Conservation (phyloP, 1,140 invertebrate genomes). For the Idris sp. region DNA sequence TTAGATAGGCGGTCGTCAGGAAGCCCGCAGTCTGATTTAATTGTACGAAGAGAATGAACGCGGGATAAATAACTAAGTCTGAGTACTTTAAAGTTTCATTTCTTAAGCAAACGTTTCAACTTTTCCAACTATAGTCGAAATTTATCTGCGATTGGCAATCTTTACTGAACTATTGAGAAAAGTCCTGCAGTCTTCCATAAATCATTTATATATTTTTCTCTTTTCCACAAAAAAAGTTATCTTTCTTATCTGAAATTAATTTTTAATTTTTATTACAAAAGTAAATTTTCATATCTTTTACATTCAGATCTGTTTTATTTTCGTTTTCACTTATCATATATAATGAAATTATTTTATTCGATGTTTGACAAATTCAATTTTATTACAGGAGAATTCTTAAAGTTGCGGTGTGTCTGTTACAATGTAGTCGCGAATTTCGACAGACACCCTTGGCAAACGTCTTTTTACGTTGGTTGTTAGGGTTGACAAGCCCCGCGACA, state of each 20-base stretch:
- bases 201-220: no score
- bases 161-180: not conserved
- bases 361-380: constrained; percentile 10
- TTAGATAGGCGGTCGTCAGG: constrained; percentile 61
- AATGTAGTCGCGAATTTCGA: constrained; percentile 49
- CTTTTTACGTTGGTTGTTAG: constrained; percentile 60
- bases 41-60: constrained; percentile 54
- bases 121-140: constrained; percentile 19
- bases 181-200: no score
- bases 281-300: no score
- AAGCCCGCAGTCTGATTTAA: constrained; percentile 58
- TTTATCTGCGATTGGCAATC: constrained; percentile 11
- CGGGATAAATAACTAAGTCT: constrained; percentile 45
- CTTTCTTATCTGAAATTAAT: no score
- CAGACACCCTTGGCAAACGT: constrained; percentile 41
- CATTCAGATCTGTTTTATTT: not conserved
- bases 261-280: no score
- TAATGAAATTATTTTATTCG: constrained; percentile 16
- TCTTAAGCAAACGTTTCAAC: constrained; percentile 26
- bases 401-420: constrained; percentile 51
- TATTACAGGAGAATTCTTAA: constrained; percentile 50
- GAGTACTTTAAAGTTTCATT: constrained; percentile 35
- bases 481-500: constrained; percentile 60
- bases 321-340: constrained; percentile 1
- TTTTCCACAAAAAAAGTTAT: no score